phyloP scores from a whole-genome alignment of 1,140 invertebrate species.

The Meloidogyne chitwoodi region DNA sequence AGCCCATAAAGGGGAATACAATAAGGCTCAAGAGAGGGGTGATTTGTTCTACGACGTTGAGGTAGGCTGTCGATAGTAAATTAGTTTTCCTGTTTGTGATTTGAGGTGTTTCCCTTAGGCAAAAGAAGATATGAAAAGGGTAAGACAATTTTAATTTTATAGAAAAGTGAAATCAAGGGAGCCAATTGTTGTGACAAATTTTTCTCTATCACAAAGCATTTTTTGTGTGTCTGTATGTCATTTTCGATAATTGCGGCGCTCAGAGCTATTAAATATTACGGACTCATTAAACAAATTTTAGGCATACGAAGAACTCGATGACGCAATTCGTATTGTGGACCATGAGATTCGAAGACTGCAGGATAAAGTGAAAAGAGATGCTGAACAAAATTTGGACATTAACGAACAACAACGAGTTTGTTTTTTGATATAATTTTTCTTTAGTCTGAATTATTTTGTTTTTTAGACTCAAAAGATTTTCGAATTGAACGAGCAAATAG shows the following conservation, averaged over 20 bases:
- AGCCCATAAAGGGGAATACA: constrained; percentile 55
- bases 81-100: background rate
- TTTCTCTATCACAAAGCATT: background rate
- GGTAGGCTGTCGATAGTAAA: constrained; percentile 23
- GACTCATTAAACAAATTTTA: constrained; percentile 21
- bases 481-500: constrained; percentile 56
- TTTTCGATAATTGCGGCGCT: constrained; percentile 18
- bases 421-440: background rate
- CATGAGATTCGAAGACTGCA: constrained; percentile 46
- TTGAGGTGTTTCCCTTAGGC: background rate
- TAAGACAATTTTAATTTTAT: constrained; percentile 1
- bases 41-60: constrained; percentile 59
- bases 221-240: constrained; percentile 7
- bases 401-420: constrained; percentile 11
- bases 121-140: background rate
- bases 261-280: constrained; percentile 1
- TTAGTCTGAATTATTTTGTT: background rate
- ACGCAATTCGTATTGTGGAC: constrained; percentile 48
- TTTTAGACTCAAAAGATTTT: constrained; percentile 50
- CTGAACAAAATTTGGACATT: constrained; percentile 37
- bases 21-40: constrained; percentile 45
- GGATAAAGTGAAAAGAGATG: constrained; percentile 53
- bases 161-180: background rate
- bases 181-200: background rate
- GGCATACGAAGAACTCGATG: constrained; percentile 54